Conservation (phyloP, 2,797 vertebrate species). For the Syngnathus acus region DNA sequence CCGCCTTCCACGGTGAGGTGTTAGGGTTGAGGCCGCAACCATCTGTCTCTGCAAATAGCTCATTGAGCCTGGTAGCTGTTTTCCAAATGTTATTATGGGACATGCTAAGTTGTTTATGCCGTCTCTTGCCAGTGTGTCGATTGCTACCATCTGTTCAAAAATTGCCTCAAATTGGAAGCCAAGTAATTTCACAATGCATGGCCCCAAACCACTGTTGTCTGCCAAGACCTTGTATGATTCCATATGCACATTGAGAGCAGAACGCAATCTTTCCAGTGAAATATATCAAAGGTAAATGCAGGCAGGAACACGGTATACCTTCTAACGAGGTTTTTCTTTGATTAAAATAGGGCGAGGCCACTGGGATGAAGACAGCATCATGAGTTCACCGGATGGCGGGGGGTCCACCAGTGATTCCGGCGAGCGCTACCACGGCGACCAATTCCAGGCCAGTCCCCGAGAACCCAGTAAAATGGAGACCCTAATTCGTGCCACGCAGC, state of each 20-base stretch:
- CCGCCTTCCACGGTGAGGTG: constrained; percentile 77
- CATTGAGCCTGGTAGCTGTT: constrained; percentile 50
- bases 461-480: constrained; percentile 95
- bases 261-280: neutral
- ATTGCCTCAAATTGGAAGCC: constrained; percentile 59
- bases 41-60: constrained; percentile 60
- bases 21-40: constrained; percentile 53
- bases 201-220: constrained; percentile 44
- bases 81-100: constrained; percentile 64
- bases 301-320: neutral
- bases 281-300: neutral
- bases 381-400: constrained; percentile 88
- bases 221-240: constrained; percentile 38
- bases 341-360: constrained; percentile 76
- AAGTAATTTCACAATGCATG: constrained; percentile 63
- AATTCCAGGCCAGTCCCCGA: constrained; percentile 80
- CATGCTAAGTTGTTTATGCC: constrained; percentile 67
- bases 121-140: constrained; percentile 59
- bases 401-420: constrained; percentile 89
- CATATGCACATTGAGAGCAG: constrained; percentile 11
- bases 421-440: constrained; percentile 80
- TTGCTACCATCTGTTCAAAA: constrained; percentile 71
- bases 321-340: constrained; percentile 10
- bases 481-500: constrained; percentile 87
- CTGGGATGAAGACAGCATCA: constrained; percentile 91